phyloP scores from a whole-genome alignment of 2,888 invertebrate genomes.

The Conistra vaccinii region DNA sequence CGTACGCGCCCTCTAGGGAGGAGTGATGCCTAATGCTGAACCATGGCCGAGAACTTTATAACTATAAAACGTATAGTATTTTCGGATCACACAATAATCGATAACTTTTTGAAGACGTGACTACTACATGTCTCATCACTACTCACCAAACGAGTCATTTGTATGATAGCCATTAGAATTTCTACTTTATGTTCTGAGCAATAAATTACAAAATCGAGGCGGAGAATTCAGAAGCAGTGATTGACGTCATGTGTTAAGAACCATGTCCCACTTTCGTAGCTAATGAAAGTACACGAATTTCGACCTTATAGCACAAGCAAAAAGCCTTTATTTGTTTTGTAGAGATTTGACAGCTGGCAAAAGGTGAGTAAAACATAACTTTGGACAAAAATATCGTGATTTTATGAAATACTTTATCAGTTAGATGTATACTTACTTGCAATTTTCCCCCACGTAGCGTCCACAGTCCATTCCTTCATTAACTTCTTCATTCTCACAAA shows the following conservation, averaged over 20 bases:
- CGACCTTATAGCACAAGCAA: rapidly evolving
- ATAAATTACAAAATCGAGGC: background rate
- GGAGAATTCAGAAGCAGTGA: no score
- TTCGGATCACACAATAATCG: background rate
- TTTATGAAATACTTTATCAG: no score
- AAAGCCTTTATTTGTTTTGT: background rate
- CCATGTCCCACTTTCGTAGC: background rate
- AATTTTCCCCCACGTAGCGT: constrained; percentile 89
- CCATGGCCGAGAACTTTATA: background rate
- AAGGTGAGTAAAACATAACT: background rate
- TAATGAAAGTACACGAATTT: background rate
- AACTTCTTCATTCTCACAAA: constrained; percentile 43
- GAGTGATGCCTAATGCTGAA: no score
- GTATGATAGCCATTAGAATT: background rate
- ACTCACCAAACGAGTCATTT: background rate
- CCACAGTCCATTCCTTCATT: constrained; percentile 79
- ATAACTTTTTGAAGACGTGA: background rate
- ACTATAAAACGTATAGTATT: background rate
- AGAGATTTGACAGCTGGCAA: constrained; percentile 23
- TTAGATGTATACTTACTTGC: constrained; percentile 75
- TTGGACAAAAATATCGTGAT: background rate
- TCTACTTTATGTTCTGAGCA: rapidly evolving
- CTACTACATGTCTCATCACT: constrained; percentile 34
- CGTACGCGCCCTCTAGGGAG: no score
- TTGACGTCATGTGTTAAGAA: background rate